Conservation (phyloP, 2,888 invertebrate genomes). For the Himalopsyche japonica region DNA sequence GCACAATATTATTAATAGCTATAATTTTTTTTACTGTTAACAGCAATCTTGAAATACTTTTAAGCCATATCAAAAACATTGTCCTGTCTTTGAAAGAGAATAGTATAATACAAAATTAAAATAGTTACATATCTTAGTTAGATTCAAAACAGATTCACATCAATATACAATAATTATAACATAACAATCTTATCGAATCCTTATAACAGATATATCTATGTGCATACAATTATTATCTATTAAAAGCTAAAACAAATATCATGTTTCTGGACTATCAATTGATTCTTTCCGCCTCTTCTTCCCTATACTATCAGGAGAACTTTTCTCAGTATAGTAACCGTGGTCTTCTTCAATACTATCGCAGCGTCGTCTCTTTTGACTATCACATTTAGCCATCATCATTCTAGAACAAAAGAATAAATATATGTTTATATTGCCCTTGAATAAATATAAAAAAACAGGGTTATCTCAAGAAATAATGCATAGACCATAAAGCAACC, state of each 20-base stretch:
- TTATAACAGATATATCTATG: background rate
- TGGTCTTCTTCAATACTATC: constrained; percentile 26
- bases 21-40: too few species aligned
- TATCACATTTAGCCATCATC: constrained; percentile 7
- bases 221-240: background rate
- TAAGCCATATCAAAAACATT: too few species aligned
- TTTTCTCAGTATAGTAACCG: constrained; percentile 31
- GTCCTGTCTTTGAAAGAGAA: too few species aligned
- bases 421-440: background rate
- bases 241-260: background rate
- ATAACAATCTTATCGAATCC: background rate
- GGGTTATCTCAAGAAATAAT: too few species aligned
- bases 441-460: too few species aligned
- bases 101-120: too few species aligned
- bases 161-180: background rate
- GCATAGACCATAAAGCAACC: too few species aligned
- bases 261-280: background rate
- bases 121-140: too few species aligned
- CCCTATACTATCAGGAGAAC: constrained; percentile 17
- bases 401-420: constrained; percentile 20
- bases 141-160: background rate
- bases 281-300: constrained; percentile 3
- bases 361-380: constrained; percentile 12
- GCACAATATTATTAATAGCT: too few species aligned
- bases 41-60: too few species aligned